Evolutionary conservation across 1,140 invertebrate genomes (phyloP).

Genomic region (Contarinia nasturtii): DNA sequence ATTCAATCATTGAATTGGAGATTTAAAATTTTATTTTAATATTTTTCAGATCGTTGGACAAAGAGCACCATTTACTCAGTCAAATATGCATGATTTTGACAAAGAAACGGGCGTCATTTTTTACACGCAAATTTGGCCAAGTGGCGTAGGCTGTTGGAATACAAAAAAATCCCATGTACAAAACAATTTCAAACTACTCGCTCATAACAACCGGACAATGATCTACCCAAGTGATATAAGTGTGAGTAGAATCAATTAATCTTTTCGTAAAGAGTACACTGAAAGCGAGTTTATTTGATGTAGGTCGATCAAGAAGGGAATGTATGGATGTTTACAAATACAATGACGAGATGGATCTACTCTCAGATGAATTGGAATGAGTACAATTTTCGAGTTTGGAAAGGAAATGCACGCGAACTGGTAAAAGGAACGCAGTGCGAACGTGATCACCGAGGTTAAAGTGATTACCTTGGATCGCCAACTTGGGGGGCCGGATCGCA

Average conservation of each 20-base stretch:
- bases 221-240: conserved; percentile 37
- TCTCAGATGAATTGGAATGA: conserved; percentile 30
- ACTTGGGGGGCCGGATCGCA: too few species aligned
- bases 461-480: too few species aligned
- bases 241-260: conserved; percentile 7
- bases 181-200: conserved; percentile 34
- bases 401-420: conserved; percentile 11
- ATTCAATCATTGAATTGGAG: too few species aligned
- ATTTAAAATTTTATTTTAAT: too few species aligned
- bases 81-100: conserved; percentile 38
- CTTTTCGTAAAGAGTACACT: neutral
- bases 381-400: conserved; percentile 35
- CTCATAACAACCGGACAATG: conserved; percentile 30
- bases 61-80: conserved; percentile 36
- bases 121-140: conserved; percentile 40
- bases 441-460: too few species aligned
- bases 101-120: conserved; percentile 35
- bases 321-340: conserved; percentile 37
- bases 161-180: conserved; percentile 27
- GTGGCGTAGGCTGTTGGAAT: conserved; percentile 53
- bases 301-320: conserved; percentile 30
- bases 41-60: conserved; percentile 33
- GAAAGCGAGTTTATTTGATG: conserved; percentile 4
- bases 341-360: conserved; percentile 35
- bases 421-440: conserved; percentile 9